A percentile compares a stretch with the other conserved stretches of the same genome.
Conservation (phyloP, 2,797 vertebrate genomes). For the Sebastes baramenuke region DNA sequence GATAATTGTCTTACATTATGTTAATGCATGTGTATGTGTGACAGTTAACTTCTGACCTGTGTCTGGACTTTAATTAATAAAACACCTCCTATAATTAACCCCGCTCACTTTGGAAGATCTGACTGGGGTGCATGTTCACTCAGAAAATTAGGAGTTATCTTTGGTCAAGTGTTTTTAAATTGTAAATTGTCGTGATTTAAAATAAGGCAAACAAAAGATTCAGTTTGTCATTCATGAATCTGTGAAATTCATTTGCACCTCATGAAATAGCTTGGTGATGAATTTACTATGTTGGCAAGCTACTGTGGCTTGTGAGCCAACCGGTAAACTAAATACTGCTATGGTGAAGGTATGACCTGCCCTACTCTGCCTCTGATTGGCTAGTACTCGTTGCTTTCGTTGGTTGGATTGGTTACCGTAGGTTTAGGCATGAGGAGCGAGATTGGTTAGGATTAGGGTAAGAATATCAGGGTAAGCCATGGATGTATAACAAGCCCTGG, state of each 20-base stretch:
- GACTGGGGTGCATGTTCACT: background rate
- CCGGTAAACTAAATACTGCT: background rate
- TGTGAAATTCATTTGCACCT: background rate
- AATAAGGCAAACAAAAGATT: background rate
- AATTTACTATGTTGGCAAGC: background rate
- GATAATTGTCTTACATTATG: slow-evolving; percentile 23
- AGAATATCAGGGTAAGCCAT: too few relatives aligned
- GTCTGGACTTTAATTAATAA: background rate
- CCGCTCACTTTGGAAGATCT: background rate
- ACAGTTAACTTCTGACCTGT: slow-evolving; percentile 16
- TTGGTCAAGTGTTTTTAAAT: background rate
- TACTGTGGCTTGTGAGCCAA: background rate
- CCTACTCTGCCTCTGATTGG: background rate
- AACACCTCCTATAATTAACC: background rate
- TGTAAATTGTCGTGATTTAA: background rate
- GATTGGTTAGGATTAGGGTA: too few relatives aligned
- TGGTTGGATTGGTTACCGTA: too few relatives aligned
- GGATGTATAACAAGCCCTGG: too few relatives aligned
- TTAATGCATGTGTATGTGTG: background rate
- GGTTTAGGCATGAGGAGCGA: too few relatives aligned
- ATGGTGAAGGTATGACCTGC: background rate
- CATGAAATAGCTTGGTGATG: background rate
- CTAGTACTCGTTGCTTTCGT: too few relatives aligned
- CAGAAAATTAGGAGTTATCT: background rate
- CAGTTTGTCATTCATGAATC: background rate